Evolutionary conservation across 2,888 invertebrate genomes (phyloP), one percentile per base, ranked within the genome.

Genomic region (Pterostichus niger): DNA sequence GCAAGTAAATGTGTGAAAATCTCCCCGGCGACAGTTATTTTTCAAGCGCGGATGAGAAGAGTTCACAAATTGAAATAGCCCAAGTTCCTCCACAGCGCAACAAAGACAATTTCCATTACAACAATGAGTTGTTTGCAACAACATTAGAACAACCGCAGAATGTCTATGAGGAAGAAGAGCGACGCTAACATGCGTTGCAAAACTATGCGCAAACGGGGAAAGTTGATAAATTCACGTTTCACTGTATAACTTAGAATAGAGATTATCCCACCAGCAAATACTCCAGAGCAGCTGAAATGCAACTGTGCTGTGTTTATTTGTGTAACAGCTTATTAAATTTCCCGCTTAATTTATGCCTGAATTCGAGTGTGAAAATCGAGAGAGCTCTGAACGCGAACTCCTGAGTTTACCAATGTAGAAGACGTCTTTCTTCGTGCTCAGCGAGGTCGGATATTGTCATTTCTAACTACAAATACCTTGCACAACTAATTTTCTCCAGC

Each of bases 251-350:
- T 40, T 40, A 15, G 80, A 64, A 80, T 81, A 40, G 81, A 68
- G 81, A 35, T 73, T 56, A 61, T 78, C 61, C 61, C 24, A 0
- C n/a, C 11, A 35, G 81, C 56, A 56, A 81, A 81, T 40, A 81
- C 46, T 71, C 59, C 24, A 40, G 40, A 40, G 7, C 52, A 17
- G 61, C 46, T 78, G 78, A 61, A 56, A 78, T 78, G 61, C 81
- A 81, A 81, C 54, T 81, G 44, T 17, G 31, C 54, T n/a, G 52
- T 87, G 86, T 87, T 87, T 87, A 87, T 87, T 88, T 87, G 87
- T 86, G 86, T 86, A 86, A 86, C 86, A 87, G 87, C 86, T 87
- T 88, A 88, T 88, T 87, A 87, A 87, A 87, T 87, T 87, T 86
- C 85, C 84, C 84, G 87, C 86, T 87, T 87, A 88, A 88, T 88